Evolutionary conservation across 2,797 vertebrate species (phyloP).

Genomic region (Sebastes kiyomatsui): DNA sequence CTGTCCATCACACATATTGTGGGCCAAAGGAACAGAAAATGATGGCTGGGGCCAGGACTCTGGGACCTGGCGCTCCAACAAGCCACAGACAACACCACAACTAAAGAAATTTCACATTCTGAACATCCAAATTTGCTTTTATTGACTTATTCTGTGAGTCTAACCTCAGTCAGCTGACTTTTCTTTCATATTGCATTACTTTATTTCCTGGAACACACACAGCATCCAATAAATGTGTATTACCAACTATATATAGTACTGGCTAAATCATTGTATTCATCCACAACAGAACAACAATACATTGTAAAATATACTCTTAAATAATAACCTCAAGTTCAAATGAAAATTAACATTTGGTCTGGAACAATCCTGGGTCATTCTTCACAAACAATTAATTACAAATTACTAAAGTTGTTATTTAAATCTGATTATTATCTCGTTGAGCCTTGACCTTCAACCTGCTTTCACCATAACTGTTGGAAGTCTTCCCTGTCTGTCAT

Average conservation of each 20-base stretch:
- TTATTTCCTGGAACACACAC: slow-evolving; percentile 31
- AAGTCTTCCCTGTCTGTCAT: no score
- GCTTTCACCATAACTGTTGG: not conserved
- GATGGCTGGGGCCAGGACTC: slow-evolving; percentile 44
- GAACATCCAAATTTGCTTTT: slow-evolving; percentile 50
- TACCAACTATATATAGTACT: not conserved
- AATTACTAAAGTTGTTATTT: not conserved
- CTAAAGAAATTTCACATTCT: slow-evolving; percentile 44
- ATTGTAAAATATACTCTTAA: not conserved
- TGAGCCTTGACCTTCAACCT: slow-evolving; percentile 18
- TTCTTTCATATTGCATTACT: slow-evolving; percentile 29
- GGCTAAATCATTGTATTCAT: slow-evolving; percentile 3
- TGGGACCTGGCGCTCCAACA: slow-evolving; percentile 43
- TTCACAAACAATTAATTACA: not conserved
- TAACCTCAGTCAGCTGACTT: slow-evolving; percentile 26
- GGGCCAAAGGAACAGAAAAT: slow-evolving; percentile 40
- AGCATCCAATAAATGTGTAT: slow-evolving; percentile 14
- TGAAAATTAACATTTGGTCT: not conserved
- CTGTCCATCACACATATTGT: slow-evolving; percentile 56
- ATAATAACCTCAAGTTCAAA: not conserved
- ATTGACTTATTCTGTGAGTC: slow-evolving; percentile 34
- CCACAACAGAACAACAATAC: not conserved
- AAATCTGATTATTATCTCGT: not conserved
- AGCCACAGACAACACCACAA: slow-evolving; percentile 55
- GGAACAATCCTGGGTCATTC: not conserved